Evolutionary conservation across 2,888 invertebrate species (phyloP), one percentile per base, ranked within the genome.

Genomic region (Odontocerum albicorne): DNA sequence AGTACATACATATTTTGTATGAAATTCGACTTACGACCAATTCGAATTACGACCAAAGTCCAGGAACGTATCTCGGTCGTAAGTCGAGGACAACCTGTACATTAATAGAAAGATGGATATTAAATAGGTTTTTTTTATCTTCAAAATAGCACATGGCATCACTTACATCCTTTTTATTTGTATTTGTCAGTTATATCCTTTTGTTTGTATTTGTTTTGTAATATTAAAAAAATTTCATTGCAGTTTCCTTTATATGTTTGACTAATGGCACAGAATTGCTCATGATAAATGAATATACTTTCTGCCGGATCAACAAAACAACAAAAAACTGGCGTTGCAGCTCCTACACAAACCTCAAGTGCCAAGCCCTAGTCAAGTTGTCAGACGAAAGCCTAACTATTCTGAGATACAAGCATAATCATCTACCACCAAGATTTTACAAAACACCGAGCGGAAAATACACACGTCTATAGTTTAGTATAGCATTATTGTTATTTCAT

Each of bases 351-450:
- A 10, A 22, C 10, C 35, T 13, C 21, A 7, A 22, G n/a, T 49
- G 49, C 32, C 21, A 16, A n/a, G 22, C 36, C 22, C 13, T 31
- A 20, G 49, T 22, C 3, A 32, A 17, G 10, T 16, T 31, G 12
- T 15, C 16, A 31, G 19, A 27, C 12, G 15, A 36, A 7, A 21
- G 22, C 4, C 15, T 39, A 6, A 31, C 15, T 60, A 4, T 66
- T 65, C 49, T 57, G 64, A n/a, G 68, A 68, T 46, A 8, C 7
- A 57, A 57, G 3, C 75, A 75, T 59, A 72, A 68, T 51, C 74
- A 75, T 55, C 68, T 67, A 1, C 72, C 70, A 60, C 72, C 73
- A 1, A 67, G 66, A 16, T 71, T 72, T 58, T 71, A 69, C 55
- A 64, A 22, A n/a, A 22, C 42, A 2, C 22, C 22, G 8, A 6